phyloP scores from a whole-genome alignment of 2,797 vertebrate genomes.

The Sitta carolinensis region DNA sequence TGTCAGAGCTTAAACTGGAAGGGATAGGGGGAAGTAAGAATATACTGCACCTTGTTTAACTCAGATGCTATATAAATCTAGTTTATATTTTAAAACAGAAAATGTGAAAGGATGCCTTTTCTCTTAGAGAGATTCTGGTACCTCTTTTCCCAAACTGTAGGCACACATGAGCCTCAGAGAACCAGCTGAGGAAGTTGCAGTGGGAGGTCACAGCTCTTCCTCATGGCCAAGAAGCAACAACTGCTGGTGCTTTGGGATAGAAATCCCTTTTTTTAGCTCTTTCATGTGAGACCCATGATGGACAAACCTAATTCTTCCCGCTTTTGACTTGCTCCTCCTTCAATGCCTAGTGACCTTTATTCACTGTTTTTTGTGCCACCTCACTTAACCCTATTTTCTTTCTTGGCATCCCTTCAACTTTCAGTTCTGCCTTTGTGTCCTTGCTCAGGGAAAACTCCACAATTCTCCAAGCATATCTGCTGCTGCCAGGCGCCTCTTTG shows the following conservation, averaged over 20 bases:
- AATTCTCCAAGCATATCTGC: conserved; percentile 40
- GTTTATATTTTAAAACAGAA: neutral
- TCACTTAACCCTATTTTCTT: neutral
- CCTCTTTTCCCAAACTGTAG: neutral
- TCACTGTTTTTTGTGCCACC: neutral
- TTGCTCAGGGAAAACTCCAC: neutral
- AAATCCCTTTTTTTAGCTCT: neutral
- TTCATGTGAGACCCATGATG: neutral
- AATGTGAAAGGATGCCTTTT: neutral
- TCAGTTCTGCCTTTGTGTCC: neutral
- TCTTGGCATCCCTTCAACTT: neutral
- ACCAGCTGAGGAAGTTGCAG: neutral
- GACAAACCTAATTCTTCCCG: neutral
- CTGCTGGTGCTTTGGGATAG: neutral
- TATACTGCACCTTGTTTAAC: neutral
- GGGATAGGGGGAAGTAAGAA: neutral
- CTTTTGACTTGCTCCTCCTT: neutral
- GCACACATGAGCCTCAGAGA: neutral
- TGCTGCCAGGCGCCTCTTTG: neutral
- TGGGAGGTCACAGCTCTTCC: neutral
- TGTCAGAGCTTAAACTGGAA: neutral
- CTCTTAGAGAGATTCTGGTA: neutral
- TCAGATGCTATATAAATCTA: neutral
- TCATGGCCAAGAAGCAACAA: fast-evolving
- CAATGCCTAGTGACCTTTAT: neutral